phyloP scores from a whole-genome alignment of 2,888 invertebrate species.

The Idaea biselata region DNA sequence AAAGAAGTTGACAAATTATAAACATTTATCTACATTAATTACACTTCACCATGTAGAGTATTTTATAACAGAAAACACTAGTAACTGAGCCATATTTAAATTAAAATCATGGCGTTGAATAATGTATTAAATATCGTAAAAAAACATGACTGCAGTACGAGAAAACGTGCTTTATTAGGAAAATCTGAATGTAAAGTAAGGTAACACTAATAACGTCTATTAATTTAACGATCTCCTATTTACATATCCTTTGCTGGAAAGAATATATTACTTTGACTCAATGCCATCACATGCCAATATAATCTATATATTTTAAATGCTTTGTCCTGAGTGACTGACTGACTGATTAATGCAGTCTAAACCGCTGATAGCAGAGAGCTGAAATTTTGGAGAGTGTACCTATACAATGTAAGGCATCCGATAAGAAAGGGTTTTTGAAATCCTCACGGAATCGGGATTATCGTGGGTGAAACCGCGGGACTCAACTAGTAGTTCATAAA shows the following conservation, averaged over 20 bases:
- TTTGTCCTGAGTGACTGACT: no score
- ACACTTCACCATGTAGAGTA: not conserved
- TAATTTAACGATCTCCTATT: not conserved
- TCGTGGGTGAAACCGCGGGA: no score
- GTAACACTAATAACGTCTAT: not conserved
- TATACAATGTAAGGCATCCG: no score
- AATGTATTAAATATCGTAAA: not conserved
- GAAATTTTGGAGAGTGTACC: no score
- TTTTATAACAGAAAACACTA: not conserved
- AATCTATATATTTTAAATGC: no score
- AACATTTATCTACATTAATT: not conserved
- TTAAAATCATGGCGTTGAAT: constrained; percentile 1
- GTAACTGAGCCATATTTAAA: not conserved
- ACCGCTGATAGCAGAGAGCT: no score
- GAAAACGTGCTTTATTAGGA: constrained; percentile 2
- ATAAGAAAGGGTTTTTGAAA: no score
- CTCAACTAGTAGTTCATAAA: no score
- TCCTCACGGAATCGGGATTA: no score
- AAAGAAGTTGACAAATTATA: constrained; percentile 4
- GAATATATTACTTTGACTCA: no score
- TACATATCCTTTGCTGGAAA: not conserved
- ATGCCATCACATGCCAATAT: no score
- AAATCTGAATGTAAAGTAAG: not conserved
- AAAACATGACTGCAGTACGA: not conserved
- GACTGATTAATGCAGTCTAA: no score